phyloP scores from a whole-genome alignment of 2,888 invertebrate genomes.

The Drosophila kokeensis region DNA sequence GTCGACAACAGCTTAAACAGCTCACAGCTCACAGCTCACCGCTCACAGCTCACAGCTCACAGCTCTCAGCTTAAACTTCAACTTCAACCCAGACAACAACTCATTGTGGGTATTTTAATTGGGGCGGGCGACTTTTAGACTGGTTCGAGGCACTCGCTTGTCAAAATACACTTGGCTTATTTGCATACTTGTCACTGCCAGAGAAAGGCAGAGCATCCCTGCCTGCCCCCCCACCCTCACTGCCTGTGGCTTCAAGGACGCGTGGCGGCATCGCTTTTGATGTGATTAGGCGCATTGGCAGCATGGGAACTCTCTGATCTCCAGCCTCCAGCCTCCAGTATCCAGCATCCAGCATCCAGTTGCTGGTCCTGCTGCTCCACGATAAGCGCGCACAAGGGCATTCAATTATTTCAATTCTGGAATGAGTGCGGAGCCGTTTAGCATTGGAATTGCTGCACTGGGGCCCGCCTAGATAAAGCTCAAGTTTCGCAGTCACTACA shows the following conservation, averaged over 20 bases:
- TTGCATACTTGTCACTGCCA: constrained; percentile 60
- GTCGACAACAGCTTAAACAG: constrained; percentile 21
- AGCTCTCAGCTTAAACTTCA: not conserved
- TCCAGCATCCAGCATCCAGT: not conserved
- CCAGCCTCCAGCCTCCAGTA: not conserved
- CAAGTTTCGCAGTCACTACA: constrained; percentile 5
- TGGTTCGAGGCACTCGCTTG: constrained; percentile 32
- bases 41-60: not conserved
- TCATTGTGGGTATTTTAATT: constrained; percentile 61
- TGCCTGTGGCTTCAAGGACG: constrained; percentile 59
- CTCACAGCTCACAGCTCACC: not conserved
- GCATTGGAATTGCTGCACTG: constrained; percentile 49
- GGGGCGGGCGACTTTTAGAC: constrained; percentile 32
- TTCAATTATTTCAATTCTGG: constrained; percentile 73
- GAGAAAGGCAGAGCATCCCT: not conserved
- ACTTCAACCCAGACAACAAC: not conserved
- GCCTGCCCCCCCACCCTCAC: not conserved
- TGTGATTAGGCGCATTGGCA: constrained; percentile 56
- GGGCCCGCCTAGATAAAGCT: constrained; percentile 54
- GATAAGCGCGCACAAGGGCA: constrained; percentile 59
- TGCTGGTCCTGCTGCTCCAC: constrained; percentile 10
- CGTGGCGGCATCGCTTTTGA: constrained; percentile 59
- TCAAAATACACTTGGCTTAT: constrained; percentile 56
- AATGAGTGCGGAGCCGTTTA: constrained; percentile 67
- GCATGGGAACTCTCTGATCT: constrained; percentile 20